phyloP scores from a whole-genome alignment of 2,797 vertebrate genomes.

The Xenopus petersii region DNA sequence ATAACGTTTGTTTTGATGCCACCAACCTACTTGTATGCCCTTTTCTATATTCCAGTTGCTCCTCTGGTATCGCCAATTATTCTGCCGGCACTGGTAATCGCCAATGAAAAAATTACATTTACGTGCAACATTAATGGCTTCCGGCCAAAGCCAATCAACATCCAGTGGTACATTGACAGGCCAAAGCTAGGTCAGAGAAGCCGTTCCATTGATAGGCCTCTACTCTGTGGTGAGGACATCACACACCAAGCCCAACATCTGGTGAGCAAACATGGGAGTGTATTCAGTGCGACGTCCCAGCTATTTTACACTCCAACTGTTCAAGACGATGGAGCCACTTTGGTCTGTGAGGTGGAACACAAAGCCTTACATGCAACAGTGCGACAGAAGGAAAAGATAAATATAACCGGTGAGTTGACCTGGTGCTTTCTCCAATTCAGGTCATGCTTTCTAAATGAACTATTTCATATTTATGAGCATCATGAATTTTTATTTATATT shows the following conservation, averaged over 20 bases:
- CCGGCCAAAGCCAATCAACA: slow-evolving; percentile 43
- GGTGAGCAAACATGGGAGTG: slow-evolving; percentile 40
- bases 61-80: slow-evolving; percentile 57
- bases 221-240: slow-evolving; percentile 46
- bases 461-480: background rate
- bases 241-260: slow-evolving; percentile 50
- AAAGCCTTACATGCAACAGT: slow-evolving; percentile 10
- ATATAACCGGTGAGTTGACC: slow-evolving; percentile 32
- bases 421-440: too few species aligned
- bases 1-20: too few species aligned
- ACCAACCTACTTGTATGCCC: too few species aligned
- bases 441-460: too few species aligned
- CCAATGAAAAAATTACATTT: slow-evolving; percentile 49
- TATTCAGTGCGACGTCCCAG: slow-evolving; percentile 53
- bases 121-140: slow-evolving; percentile 57
- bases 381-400: slow-evolving; percentile 4
- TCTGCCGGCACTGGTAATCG: slow-evolving; percentile 50
- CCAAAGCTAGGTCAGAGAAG: background rate
- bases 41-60: slow-evolving; percentile 47
- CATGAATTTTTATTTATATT: background rate
- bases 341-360: slow-evolving; percentile 42
- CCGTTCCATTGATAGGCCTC: background rate
- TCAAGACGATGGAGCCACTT: slow-evolving; percentile 48
- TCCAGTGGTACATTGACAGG: slow-evolving; percentile 55
- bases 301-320: slow-evolving; percentile 53